phyloP scores from a whole-genome alignment of 2,888 invertebrate species.

The Caenorhabditis plicata region DNA sequence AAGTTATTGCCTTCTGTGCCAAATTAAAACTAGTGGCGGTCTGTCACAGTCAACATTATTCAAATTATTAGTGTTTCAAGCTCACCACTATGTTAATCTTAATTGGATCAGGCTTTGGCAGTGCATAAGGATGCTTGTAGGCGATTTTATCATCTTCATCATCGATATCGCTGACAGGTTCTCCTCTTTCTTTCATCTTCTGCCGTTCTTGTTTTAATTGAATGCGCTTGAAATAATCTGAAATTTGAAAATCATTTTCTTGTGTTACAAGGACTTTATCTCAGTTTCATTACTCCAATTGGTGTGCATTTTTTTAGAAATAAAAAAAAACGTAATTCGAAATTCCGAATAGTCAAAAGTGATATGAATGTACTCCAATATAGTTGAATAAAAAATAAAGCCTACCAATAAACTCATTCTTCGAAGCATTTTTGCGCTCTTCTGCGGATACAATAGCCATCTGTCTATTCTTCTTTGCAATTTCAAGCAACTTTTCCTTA shows the following conservation, averaged over 20 bases:
- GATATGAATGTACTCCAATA: no score
- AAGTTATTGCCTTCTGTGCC: constrained; percentile 20
- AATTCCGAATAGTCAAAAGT: no score
- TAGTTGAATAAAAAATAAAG: no score
- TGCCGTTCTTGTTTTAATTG: constrained; percentile 40
- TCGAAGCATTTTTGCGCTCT: constrained; percentile 21
- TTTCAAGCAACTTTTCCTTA: constrained; percentile 50
- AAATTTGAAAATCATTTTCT: constrained; percentile 5
- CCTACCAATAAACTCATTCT: constrained; percentile 44
- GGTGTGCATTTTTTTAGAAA: neutral
- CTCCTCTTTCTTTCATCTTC: constrained; percentile 27
- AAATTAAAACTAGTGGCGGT: constrained; percentile 8
- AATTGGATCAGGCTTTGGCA: constrained; percentile 29
- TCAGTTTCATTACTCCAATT: no score
- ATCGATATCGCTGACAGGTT: constrained; percentile 31
- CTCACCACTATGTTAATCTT: constrained; percentile 41
- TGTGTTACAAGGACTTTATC: no score
- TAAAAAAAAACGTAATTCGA: neutral
- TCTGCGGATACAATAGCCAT: no score
- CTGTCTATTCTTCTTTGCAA: constrained; percentile 47
- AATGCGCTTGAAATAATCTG: constrained; percentile 38
- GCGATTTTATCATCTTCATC: constrained; percentile 29
- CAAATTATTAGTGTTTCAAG: neutral
- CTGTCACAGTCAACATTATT: constrained; percentile 1
- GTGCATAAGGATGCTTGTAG: constrained; percentile 34